phyloP scores from a whole-genome alignment of 92 coral and sea anemone species.

The Umimayanthus kanabou region DNA sequence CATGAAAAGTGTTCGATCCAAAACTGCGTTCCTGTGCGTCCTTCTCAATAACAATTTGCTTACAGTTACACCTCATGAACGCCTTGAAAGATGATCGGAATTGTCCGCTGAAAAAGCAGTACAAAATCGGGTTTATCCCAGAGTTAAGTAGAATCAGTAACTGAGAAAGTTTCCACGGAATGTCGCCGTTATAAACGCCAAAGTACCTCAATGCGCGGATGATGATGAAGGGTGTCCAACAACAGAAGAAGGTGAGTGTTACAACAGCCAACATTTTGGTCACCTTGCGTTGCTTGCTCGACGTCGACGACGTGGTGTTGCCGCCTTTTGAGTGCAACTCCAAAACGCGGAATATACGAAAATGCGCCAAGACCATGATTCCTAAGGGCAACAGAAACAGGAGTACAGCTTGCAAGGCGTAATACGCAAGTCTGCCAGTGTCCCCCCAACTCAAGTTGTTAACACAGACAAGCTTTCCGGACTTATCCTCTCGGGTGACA shows the following conservation, averaged over 20 bases:
- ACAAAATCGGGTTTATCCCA: conserved; percentile 78
- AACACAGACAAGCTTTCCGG: conserved; percentile 58
- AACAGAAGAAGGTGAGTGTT: conserved; percentile 70
- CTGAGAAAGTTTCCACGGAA: conserved; percentile 78
- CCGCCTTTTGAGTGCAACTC: conserved; percentile 57
- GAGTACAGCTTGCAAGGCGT: conserved; percentile 68
- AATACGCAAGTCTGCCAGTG: conserved; percentile 74
- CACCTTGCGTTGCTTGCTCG: conserved; percentile 74
- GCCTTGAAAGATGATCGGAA: conserved; percentile 80
- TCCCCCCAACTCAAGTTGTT: conserved; percentile 79
- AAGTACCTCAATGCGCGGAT: conserved; percentile 78
- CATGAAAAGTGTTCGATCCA: conserved; percentile 40
- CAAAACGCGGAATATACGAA: conserved; percentile 67
- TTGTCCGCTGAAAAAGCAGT: conserved; percentile 88
- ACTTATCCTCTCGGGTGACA: conserved; percentile 26
- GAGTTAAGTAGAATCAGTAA: conserved; percentile 72
- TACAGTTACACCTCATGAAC: conserved; percentile 70
- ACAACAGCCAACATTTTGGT: conserved; percentile 90
- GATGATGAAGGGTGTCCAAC: conserved; percentile 82
- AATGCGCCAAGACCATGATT: conserved; percentile 88
- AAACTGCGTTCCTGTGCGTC: conserved; percentile 34
- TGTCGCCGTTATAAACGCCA: conserved; percentile 62
- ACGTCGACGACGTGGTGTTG: conserved; percentile 20
- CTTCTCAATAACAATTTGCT: conserved; percentile 29
- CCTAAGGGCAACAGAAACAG: conserved; percentile 71